Percentiles rank a stretch among this genome's conserved stretches.
These are phyloP conservation scores for Sceliomorpha sp. DNA, from an alignment of 2,888 invertebrate species.

Conservation along the genomic window DNA sequence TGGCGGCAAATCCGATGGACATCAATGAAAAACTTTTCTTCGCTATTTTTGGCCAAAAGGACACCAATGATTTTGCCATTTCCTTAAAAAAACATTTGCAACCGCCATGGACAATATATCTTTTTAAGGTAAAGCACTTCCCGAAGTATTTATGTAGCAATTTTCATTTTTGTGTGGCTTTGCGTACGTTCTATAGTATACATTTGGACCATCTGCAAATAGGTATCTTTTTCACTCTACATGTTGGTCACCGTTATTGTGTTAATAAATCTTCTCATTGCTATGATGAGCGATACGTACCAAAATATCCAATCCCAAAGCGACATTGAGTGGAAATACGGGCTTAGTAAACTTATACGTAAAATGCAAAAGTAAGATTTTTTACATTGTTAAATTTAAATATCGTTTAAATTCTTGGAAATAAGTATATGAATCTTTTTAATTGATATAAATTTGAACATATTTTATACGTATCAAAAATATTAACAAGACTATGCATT, in stretches of 20 bases:
- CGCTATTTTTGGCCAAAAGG: slow-evolving; percentile 97
- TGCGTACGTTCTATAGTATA: no score
- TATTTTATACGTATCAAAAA: neutral
- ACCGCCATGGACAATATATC: slow-evolving; percentile 91
- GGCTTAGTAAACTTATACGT: slow-evolving; percentile 87
- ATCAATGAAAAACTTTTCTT: slow-evolving; percentile 99
- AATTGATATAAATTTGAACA: no score
- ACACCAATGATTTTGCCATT: slow-evolving; percentile 84
- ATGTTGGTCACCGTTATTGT: slow-evolving; percentile 99
- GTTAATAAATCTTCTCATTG: slow-evolving; percentile 99
- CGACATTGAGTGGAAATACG: slow-evolving; percentile 90
- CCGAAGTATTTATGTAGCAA: no score
- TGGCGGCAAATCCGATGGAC: slow-evolving; percentile 93
- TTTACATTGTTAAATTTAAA: neutral
- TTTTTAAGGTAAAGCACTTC: slow-evolving; percentile 90
- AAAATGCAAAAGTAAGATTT: slow-evolving; percentile 85
- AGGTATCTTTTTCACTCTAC: slow-evolving; percentile 92
- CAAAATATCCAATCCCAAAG: slow-evolving; percentile 95
- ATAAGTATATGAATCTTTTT: no score
- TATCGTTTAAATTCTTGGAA: no score
- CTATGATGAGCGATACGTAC: slow-evolving; percentile 99
- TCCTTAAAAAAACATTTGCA: slow-evolving; percentile 81
- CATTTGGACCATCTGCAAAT: slow-evolving; percentile 16
- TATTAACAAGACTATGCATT: slow-evolving; percentile 17
- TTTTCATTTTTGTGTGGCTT: no score